These are phyloP conservation scores for Rhinolophus sinicus DNA, from an alignment of 2,113 vertebrate species.

Conservation along the genomic window DNA sequence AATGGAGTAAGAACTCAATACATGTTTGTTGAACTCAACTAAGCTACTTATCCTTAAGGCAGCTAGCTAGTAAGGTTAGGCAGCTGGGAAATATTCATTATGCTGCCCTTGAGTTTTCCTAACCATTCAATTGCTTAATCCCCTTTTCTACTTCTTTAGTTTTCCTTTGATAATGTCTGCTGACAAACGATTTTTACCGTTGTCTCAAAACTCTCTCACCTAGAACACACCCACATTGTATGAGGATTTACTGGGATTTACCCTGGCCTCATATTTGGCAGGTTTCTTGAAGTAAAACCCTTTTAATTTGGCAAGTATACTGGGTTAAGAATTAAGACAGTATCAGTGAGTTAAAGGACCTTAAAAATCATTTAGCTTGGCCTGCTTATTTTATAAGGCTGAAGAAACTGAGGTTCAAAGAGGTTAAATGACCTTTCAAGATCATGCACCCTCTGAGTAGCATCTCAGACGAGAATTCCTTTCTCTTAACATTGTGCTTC, in stretches of 20 bases:
- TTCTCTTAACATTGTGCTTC: neutral
- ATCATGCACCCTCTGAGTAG: accelerated
- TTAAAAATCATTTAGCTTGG: neutral
- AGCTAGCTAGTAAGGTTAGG: neutral
- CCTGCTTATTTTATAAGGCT: neutral
- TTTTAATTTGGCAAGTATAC: neutral
- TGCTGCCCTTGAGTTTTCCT: neutral
- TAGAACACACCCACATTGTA: neutral
- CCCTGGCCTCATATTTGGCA: neutral
- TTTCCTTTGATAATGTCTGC: neutral
- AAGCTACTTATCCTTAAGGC: neutral
- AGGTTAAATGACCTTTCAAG: neutral
- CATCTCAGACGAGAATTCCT: neutral
- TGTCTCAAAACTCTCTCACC: neutral
- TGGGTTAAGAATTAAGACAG: neutral
- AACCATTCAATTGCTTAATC: neutral
- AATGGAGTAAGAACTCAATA: neutral
- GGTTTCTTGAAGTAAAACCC: neutral
- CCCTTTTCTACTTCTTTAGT: neutral
- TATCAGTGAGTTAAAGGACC: neutral
- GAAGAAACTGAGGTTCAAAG: neutral
- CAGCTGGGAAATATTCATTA: neutral
- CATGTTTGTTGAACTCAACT: neutral
- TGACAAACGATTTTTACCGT: neutral
- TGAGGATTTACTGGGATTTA: neutral